Evolutionary conservation across 2,797 vertebrate genomes (phyloP), one percentile per base, ranked within the genome.

Genomic region (Acipenser ruthenus): DNA sequence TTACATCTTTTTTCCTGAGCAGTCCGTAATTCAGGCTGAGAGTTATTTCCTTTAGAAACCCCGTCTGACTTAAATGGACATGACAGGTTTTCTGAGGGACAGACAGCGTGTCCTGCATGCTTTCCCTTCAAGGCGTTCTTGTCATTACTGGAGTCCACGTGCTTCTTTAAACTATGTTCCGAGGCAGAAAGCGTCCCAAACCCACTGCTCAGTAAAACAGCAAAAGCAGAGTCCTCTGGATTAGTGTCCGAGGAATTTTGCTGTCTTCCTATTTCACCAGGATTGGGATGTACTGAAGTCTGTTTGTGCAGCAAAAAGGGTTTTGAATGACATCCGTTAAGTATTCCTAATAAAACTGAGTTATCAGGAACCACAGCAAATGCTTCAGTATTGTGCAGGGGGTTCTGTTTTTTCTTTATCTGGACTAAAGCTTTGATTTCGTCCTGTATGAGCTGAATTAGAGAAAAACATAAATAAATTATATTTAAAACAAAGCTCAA

Each of bases 401-500:
- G 71, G 63, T 73, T 64, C 69, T 82, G 86, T 12, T 86, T 86
- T 77, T 86, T 86, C 82, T 95, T 94, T 23, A 92, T 74, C 76
- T 90, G 90, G 76, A 94, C 87, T 77, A 98, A 82, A 60, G 91
- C 91, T 78, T 91, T 94, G 61, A 99, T 93, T 83, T 98, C 95
- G 86, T 97, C 90, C 79, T 95, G 95, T 84, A 98, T 94, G 77
- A 92, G 86, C 96, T 99, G 75, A 1, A 69, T 78, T 72, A 69
- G 52, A 63, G 64, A 65, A n/a, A 69, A n/a, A 60, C 3, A 60
- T 53, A 55, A 37, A 37, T 23, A 37, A 37, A 37, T 4, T 3
- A 37, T 37, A 37, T 37, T 37, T 37, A 3, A 37, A 37, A 37
- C 23, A 37, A 37, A 37, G 4, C 23, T 37, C 23, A 37, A 37